phyloP scores from a whole-genome alignment of 2,888 invertebrate species.

The Tromatobia lineatoria region DNA sequence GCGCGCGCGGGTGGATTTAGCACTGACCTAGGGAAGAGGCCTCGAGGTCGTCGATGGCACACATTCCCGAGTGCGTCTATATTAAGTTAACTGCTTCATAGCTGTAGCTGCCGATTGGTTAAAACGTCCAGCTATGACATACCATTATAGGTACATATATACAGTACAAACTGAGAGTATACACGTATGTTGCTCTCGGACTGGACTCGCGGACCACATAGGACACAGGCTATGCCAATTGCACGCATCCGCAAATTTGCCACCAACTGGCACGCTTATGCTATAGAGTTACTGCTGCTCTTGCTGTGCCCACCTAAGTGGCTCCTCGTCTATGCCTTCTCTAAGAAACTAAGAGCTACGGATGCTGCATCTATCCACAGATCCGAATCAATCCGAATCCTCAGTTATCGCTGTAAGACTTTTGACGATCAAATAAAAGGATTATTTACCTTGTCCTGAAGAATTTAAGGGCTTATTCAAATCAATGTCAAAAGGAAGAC shows the following conservation, averaged over 20 bases:
- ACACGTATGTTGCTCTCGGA: constrained; percentile 50
- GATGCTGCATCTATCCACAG: background rate
- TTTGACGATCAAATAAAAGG: background rate
- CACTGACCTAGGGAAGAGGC: constrained; percentile 83
- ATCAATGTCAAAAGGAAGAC: too few species aligned
- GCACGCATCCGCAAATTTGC: constrained; percentile 85
- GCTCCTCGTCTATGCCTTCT: constrained; percentile 33
- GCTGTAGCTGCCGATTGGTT: constrained; percentile 78
- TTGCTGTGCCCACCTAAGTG: constrained; percentile 55
- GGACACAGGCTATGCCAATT: constrained; percentile 82
- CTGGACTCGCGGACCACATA: constrained; percentile 57
- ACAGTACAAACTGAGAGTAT: constrained; percentile 10
- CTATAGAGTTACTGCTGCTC: constrained; percentile 79
- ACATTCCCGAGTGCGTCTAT: constrained; percentile 80
- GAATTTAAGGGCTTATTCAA: background rate
- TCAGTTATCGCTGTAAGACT: background rate
- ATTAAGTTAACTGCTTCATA: constrained; percentile 82
- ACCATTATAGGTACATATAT: constrained; percentile 43
- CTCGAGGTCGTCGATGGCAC: constrained; percentile 82
- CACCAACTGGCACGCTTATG: constrained; percentile 83
- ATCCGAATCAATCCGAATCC: background rate
- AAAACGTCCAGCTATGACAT: constrained; percentile 57
- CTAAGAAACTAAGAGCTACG: constrained; percentile 9
- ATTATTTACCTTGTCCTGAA: background rate
- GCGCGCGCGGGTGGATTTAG: constrained; percentile 74